Conservation (phyloP, 2,113 vertebrate genomes). For the Noctilio leporinus region DNA sequence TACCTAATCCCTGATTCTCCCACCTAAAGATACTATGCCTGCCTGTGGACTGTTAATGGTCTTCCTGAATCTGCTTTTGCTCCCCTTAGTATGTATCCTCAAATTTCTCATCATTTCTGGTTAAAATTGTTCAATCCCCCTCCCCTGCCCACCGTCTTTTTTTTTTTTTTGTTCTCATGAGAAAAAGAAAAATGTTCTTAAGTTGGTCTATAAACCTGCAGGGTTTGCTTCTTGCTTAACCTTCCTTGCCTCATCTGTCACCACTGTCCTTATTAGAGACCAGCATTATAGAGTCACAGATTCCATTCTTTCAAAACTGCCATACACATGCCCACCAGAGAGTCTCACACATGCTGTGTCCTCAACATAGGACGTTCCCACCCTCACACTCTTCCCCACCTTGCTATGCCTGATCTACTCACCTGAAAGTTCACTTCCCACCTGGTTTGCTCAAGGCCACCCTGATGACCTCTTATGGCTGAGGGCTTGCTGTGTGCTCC, state of each 20-base stretch:
- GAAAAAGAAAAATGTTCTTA: neutral
- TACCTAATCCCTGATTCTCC: neutral
- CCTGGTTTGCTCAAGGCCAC: neutral
- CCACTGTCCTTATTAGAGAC: neutral
- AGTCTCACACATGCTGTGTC: neutral
- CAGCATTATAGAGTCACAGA: no score
- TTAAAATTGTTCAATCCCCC: neutral
- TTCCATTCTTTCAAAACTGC: neutral
- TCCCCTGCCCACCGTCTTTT: no score
- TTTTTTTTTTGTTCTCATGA: neutral
- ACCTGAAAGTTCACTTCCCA: neutral
- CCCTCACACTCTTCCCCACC: neutral
- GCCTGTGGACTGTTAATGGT: neutral
- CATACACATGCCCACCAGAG: neutral
- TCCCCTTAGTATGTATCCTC: neutral
- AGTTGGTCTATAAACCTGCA: neutral
- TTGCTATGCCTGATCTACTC: neutral
- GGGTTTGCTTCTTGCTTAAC: neutral
- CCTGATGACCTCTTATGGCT: neutral
- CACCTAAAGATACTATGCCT: neutral
- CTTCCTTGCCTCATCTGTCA: neutral
- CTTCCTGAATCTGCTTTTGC: neutral
- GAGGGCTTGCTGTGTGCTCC: neutral
- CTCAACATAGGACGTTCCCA: neutral
- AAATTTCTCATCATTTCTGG: neutral